A percentile compares a stretch with the other conserved stretches of the same genome.
Evolutionary conservation across 2,888 invertebrate species (phyloP).

Genomic region (Melipona beecheii): DNA sequence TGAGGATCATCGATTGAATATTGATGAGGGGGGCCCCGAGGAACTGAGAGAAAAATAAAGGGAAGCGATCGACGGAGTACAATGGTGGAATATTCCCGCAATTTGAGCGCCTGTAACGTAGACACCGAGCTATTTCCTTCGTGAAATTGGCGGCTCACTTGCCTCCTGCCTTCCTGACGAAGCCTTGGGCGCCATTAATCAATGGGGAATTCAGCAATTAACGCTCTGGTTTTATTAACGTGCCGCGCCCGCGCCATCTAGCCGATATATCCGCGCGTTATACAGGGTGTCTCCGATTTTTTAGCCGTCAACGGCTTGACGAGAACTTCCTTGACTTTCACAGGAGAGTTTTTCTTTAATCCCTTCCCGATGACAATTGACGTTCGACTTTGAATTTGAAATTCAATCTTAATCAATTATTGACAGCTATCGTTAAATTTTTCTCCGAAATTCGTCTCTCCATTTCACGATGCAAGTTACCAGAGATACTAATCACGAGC

Average conservation of each 20-base stretch:
- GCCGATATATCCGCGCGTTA: background rate
- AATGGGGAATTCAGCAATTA: constrained; percentile 71
- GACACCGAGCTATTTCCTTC: constrained; percentile 47
- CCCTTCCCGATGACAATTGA: too few relatives aligned
- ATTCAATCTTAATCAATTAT: too few relatives aligned
- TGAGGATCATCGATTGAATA: background rate
- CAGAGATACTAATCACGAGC: too few relatives aligned
- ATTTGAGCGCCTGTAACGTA: constrained; percentile 40
- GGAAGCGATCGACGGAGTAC: too few relatives aligned
- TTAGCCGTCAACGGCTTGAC: background rate
- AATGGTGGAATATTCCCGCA: constrained; percentile 36
- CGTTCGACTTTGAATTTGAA: too few relatives aligned
- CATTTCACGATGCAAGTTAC: too few relatives aligned
- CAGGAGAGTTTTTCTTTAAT: too few relatives aligned
- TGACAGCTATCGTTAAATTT: too few relatives aligned
- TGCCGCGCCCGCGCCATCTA: constrained; percentile 24
- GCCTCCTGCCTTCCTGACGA: constrained; percentile 22
- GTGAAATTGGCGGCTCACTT: constrained; percentile 60
- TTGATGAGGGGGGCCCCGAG: background rate
- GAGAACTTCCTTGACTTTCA: too few relatives aligned
- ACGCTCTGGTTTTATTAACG: constrained; percentile 69
- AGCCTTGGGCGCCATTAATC: constrained; percentile 62
- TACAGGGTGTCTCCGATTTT: constrained; percentile 19
- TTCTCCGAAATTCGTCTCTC: too few relatives aligned
- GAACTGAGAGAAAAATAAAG: background rate